Conservation (phyloP, 2,888 invertebrate genomes). For the Phytoseiulus persimilis region DNA sequence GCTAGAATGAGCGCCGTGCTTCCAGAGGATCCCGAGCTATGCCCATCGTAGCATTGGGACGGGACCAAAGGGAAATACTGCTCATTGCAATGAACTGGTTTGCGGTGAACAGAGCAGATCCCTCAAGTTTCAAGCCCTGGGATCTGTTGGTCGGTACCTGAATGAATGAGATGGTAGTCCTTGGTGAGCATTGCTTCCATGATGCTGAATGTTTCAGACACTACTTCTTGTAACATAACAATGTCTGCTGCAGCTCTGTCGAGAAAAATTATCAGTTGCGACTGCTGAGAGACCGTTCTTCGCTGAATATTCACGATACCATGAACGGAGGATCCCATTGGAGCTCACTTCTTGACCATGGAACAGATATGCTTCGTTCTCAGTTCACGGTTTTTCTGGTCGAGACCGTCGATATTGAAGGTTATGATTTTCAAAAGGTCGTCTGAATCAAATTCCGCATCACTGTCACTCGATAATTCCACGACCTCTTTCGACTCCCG, state of each 20-base stretch:
- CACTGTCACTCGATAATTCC: neutral
- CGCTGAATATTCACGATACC: too few relatives aligned
- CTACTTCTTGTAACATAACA: constrained; percentile 58
- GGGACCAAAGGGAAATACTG: too few relatives aligned
- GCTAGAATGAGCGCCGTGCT: too few relatives aligned
- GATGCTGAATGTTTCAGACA: constrained; percentile 51
- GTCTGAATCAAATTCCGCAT: neutral
- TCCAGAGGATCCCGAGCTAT: too few relatives aligned
- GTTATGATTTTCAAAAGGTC: constrained; percentile 52
- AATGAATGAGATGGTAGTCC: constrained; percentile 49
- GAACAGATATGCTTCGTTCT: constrained; percentile 55
- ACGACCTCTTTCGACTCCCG: neutral
- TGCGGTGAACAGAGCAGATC: too few relatives aligned
- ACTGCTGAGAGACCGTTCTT: constrained; percentile 10
- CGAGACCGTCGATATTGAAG: constrained; percentile 59
- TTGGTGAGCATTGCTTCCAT: constrained; percentile 51
- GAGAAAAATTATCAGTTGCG: constrained; percentile 40
- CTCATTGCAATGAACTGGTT: too few relatives aligned
- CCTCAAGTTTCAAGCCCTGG: too few relatives aligned
- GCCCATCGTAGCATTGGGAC: too few relatives aligned
- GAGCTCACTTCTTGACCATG: constrained; percentile 51
- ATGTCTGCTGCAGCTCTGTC: constrained; percentile 56
- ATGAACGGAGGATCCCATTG: too few relatives aligned
- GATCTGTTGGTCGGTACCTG: too few relatives aligned
- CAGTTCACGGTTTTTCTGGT: constrained; percentile 52